Percentiles rank a stretch among this genome's conserved stretches.
These are phyloP conservation scores for Meta bourneti DNA, from an alignment of 2,888 invertebrate genomes.

Conservation along the genomic window DNA sequence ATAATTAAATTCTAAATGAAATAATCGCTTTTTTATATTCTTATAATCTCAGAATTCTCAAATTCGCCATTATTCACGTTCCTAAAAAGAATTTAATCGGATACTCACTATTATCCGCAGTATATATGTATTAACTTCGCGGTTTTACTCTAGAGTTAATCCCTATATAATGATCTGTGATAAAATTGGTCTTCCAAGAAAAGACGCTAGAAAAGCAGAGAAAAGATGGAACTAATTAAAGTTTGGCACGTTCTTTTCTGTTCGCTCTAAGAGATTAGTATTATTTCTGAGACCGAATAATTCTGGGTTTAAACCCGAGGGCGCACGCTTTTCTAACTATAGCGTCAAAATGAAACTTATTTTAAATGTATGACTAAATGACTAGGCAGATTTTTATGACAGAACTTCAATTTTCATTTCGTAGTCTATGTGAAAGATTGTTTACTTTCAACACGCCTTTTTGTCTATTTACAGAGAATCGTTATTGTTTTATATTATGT, in stretches of 20 bases:
- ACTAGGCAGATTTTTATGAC: too few relatives aligned
- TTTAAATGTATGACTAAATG: too few relatives aligned
- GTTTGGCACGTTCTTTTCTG: not conserved
- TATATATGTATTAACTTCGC: not conserved
- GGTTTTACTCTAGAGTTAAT: not conserved
- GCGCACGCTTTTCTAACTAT: not conserved
- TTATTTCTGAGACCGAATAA: not conserved
- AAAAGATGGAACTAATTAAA: not conserved
- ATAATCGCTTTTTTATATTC: too few relatives aligned
- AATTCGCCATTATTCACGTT: too few relatives aligned
- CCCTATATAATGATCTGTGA: slow-evolving; percentile 1
- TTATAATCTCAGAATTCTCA: too few relatives aligned
- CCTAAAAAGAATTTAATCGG: not conserved
- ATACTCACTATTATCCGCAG: not conserved
- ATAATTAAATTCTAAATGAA: too few relatives aligned
- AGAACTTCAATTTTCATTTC: too few relatives aligned
- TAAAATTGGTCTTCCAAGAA: not conserved
- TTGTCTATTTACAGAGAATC: too few relatives aligned
- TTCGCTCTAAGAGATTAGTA: not conserved
- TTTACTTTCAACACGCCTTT: too few relatives aligned
- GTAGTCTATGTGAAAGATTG: too few relatives aligned
- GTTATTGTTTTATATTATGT: too few relatives aligned
- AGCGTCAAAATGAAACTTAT: not conserved
- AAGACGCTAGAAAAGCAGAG: not conserved
- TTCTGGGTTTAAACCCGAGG: not conserved